phyloP scores from a whole-genome alignment of 2,888 invertebrate genomes.

The Mesoligia furuncula region DNA sequence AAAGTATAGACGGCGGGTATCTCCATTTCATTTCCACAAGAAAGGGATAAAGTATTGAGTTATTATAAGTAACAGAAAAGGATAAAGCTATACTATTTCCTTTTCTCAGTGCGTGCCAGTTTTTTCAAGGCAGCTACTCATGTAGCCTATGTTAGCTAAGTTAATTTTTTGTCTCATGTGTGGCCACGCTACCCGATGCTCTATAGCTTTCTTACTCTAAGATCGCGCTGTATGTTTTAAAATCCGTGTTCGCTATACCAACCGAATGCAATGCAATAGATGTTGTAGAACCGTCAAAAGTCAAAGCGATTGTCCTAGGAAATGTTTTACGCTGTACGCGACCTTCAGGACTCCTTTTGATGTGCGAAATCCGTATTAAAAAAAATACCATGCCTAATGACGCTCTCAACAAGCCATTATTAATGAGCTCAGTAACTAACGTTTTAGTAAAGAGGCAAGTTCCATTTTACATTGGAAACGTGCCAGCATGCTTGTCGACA shows the following conservation, averaged over 20 bases:
- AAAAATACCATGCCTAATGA: constrained; percentile 65
- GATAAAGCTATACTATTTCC: too few species aligned
- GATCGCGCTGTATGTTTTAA: background rate
- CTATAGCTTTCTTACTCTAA: too few species aligned
- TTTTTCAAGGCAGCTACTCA: too few species aligned
- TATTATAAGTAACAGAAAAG: too few species aligned
- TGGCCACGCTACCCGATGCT: too few species aligned
- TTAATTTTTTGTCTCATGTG: too few species aligned
- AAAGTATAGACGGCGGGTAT: too few species aligned
- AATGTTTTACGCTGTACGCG: background rate
- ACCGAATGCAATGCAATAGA: background rate
- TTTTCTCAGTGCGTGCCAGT: too few species aligned
- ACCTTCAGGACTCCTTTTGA: constrained; percentile 23
- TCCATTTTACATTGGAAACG: constrained; percentile 83
- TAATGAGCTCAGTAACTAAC: constrained; percentile 79
- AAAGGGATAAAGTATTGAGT: too few species aligned
- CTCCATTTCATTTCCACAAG: too few species aligned
- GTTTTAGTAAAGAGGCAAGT: constrained; percentile 76
- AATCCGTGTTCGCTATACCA: background rate
- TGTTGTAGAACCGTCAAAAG: background rate
- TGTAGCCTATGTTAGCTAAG: too few species aligned
- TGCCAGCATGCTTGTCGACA: constrained; percentile 81
- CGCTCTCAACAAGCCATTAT: constrained; percentile 78
- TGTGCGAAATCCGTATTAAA: constrained; percentile 45
- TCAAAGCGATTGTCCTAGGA: background rate